These are phyloP conservation scores for Mus minutoides DNA, from an alignment of 2,797 vertebrate species.

Conservation along the genomic window DNA sequence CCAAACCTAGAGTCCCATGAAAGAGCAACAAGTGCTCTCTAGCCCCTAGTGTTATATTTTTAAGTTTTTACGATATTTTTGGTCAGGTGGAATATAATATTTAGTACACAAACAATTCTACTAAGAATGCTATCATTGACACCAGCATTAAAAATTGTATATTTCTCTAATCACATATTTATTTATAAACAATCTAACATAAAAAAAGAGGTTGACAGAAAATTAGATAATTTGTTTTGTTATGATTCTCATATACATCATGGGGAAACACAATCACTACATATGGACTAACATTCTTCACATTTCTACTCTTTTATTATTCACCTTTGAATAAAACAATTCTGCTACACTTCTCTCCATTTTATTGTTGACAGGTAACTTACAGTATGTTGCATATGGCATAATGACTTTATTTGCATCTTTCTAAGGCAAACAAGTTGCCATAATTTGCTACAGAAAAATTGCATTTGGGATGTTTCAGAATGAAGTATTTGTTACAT, in stretches of 20 bases:
- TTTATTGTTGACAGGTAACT: conserved; percentile 56
- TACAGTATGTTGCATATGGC: conserved; percentile 15
- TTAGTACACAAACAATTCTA: conserved; percentile 47
- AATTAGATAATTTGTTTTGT: conserved; percentile 56
- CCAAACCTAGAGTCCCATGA: not conserved
- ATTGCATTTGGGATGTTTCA: conserved; percentile 62
- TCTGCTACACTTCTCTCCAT: conserved; percentile 48
- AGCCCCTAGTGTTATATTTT: not conserved
- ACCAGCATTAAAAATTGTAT: conserved; percentile 63
- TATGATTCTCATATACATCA: conserved; percentile 25
- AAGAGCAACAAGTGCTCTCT: not conserved
- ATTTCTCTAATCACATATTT: conserved; percentile 67
- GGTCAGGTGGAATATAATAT: not conserved
- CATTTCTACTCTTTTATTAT: conserved; percentile 62
- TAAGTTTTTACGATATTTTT: not conserved
- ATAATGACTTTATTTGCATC: conserved; percentile 58
- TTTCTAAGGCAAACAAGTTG: conserved; percentile 45
- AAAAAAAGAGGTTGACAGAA: conserved; percentile 59
- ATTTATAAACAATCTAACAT: conserved; percentile 63
- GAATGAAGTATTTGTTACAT: conserved; percentile 52
- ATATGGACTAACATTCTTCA: conserved; percentile 41
- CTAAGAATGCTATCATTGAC: conserved; percentile 50
- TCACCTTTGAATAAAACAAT: conserved; percentile 57
- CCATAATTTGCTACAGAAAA: conserved; percentile 57
- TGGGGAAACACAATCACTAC: conserved; percentile 32